Base-by-base conservation (phyloP, 2,888 invertebrate species). In the Rhogogaster chlorosoma region DNA sequence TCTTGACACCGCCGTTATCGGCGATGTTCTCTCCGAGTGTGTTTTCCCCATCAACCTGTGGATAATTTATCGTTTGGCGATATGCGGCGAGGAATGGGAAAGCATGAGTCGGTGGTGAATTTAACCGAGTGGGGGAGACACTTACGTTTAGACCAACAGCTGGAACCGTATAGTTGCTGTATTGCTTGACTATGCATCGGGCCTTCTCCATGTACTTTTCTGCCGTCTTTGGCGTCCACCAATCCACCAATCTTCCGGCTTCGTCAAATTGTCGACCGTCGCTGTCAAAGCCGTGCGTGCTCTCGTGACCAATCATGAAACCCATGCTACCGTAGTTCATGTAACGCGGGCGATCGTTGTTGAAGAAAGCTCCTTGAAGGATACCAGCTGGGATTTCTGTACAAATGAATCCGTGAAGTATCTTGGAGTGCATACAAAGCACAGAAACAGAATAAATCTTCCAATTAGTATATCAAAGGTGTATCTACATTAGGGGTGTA, bases 21-120 rank as follows among this genome's bases (percentile, higher is more conserved):
- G 99, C 99, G 85, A 99, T 99, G 92, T 99, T 99, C 93, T 99
- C 99, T 18, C 98, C 98, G 94, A 98, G 98, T 0, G 98, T 98
- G 91, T 97, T 97, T 85, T 98, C 96, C 82, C 99, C 99, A 91
- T 98, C 98, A 83, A 99, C 92, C 98, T 98, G 93, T 26, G 94
- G 32, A 45, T 15, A 77, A 80, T 4, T 38, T 38, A 0, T 9
- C 4, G 80, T 61, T 80, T 15, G 12, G 36, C 12, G 49, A 10
- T n/a, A 71, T 71, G 38, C 10, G 4, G 38, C n/a, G 7, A 32
- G 36, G 0, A 70, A 29, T 26, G 7, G 32, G 1, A 7, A n/a
- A 53, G 18, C 7, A n/a, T 53, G 5, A 53, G n/a, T 53, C 6
- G 70, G 15, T 2, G 18, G 6, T 26, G 0, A 70, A 70, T 15